phyloP scores from a whole-genome alignment of 2,113 vertebrate genomes.

The Sinocyclocheilus maitianheensis region DNA sequence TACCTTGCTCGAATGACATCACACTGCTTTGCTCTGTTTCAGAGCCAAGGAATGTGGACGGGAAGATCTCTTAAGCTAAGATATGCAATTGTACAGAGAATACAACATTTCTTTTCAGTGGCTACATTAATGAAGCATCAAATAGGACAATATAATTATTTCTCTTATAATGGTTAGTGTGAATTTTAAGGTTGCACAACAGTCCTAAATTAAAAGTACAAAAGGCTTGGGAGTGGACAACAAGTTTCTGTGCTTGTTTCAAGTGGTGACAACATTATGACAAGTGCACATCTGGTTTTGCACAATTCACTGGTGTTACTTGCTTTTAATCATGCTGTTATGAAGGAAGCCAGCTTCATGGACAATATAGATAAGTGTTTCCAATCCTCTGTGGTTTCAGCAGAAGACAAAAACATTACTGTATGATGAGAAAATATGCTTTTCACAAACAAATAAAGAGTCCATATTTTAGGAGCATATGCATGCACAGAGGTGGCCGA shows the following conservation, averaged over 20 bases:
- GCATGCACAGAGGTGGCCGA: not conserved
- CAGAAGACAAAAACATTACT: constrained; percentile 33
- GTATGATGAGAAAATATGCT: constrained; percentile 16
- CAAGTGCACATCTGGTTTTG: constrained; percentile 37
- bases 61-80: constrained; percentile 16
- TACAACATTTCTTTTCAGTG: not conserved
- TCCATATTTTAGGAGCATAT: constrained; percentile 4
- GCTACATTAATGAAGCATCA: not conserved
- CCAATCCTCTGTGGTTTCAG: constrained; percentile 26
- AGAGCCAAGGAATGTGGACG: constrained; percentile 16
- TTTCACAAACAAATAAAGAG: constrained; percentile 5
- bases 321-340: constrained; percentile 44
- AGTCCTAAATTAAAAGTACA: constrained; percentile 22
- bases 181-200: constrained; percentile 8
- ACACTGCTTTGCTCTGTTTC: constrained; percentile 8
- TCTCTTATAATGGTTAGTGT: not conserved
- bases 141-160: not conserved
- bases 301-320: constrained; percentile 38
- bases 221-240: constrained; percentile 15
- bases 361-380: constrained; percentile 41
- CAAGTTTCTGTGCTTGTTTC: constrained; percentile 33
- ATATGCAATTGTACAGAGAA: not conserved
- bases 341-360: constrained; percentile 18
- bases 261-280: constrained; percentile 48
- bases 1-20: constrained; percentile 60